These are phyloP conservation scores for Pachliopta kotzebuea DNA, from an alignment of 2,888 invertebrate genomes.

Conservation along the genomic window DNA sequence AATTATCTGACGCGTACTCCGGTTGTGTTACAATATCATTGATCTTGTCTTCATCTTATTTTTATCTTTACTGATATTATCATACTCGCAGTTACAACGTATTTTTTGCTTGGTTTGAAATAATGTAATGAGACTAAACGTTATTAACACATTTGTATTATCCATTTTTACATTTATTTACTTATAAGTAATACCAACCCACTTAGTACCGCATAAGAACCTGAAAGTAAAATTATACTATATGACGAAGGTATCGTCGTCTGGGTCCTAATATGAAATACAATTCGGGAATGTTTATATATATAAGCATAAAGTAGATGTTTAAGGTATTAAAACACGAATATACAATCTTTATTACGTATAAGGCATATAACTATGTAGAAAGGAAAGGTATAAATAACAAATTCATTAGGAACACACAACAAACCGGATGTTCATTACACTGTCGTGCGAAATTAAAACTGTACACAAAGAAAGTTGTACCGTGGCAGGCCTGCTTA, in stretches of 20 bases:
- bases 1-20: slow-evolving; percentile 56
- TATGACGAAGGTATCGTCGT: no score
- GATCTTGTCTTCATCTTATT: slow-evolving; percentile 55
- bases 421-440: slow-evolving; percentile 36
- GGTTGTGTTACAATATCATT: slow-evolving; percentile 64
- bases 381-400: slow-evolving; percentile 25
- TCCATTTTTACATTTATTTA: no score
- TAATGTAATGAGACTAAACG: not conserved
- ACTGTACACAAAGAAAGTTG: slow-evolving; percentile 59
- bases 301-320: not conserved
- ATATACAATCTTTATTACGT: not conserved
- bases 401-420: slow-evolving; percentile 34
- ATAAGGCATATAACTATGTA: slow-evolving; percentile 3
- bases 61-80: slow-evolving; percentile 62
- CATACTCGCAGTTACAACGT: slow-evolving; percentile 45
- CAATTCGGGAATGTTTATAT: not conserved
- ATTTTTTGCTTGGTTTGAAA: not conserved
- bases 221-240: no score
- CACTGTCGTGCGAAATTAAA: slow-evolving; percentile 54
- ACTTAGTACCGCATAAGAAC: no score
- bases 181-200: no score
- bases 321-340: not conserved
- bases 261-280: not conserved
- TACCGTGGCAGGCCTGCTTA: slow-evolving; percentile 50
- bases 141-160: no score